Base-by-base conservation (phyloP, 1,140 invertebrate genomes). In the Colletes gigas region DNA sequence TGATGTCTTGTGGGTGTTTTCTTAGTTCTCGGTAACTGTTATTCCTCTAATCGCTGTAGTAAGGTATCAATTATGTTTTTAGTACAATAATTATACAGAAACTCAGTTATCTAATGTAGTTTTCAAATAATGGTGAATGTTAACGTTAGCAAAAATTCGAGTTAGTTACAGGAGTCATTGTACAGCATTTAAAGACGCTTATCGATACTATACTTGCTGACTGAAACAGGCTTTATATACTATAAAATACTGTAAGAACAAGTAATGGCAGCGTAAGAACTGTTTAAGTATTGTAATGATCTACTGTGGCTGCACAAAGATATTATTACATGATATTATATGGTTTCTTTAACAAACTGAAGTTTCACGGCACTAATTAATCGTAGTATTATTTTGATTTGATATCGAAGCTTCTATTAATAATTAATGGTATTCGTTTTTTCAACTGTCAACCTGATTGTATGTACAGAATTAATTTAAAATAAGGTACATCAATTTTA, bases 391-490 rank as follows among this genome's bases (percentile, higher is more conserved):
- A 41, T 59, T 15, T 44, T 59, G 10, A 14, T 14, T 76, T 44
- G 4, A 39, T 12, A 44, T n/a, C 6, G 52, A 39, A 59, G 7
- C 15, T 47, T 59, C 4, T 39, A 21, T 44, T 52, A 39, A 14
- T 10, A 47, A 15, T 10, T 60, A 73, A 5, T 3, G 41, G 7
- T 59, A 47, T 4, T 50, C n/a, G 17, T 55, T 74, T 75, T 47
- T 65, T 19, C 39, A 66, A 54, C 17, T 39, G 12, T 4, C 7
- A 21, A 55, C 14, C n/a, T 44, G 7, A 12, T 66, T 76, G 73
- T 76, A 67, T 8, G 57, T 55, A 41, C n/a, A 83, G 80, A 77
- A 67, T 71, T 50, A 47, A 21, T n/a, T 12, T 12, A 59, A 14
- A 5, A 0, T 65, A 63, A 44, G 47, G 0, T 8, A 65, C 44